These are phyloP conservation scores for Coregonus sp. DNA, from an alignment of 2,797 vertebrate genomes.

Conservation along the genomic window DNA sequence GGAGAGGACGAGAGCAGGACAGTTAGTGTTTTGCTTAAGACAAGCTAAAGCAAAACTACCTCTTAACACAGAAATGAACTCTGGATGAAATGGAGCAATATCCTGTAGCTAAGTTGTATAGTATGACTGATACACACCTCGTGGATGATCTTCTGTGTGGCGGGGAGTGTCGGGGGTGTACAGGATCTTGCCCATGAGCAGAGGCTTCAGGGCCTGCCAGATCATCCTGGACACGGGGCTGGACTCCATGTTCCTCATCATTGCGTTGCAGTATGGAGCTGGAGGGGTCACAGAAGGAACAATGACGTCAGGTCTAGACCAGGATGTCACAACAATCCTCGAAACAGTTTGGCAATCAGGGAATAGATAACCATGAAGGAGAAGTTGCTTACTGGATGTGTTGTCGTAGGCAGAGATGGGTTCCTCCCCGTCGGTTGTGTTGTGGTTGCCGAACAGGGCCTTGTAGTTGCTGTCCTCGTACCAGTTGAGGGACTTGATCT, in stretches of 20 bases:
- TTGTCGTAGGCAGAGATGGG: slow-evolving; percentile 84
- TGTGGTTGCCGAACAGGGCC: slow-evolving; percentile 88
- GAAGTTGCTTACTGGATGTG: slow-evolving; percentile 83
- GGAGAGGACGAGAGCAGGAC: too few species aligned
- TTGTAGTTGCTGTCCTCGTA: slow-evolving; percentile 98
- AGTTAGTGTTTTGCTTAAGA: neutral
- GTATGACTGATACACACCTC: slow-evolving; percentile 76
- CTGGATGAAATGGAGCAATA: too few species aligned
- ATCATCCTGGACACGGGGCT: slow-evolving; percentile 94
- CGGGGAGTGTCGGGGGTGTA: slow-evolving; percentile 91
- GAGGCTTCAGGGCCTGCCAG: slow-evolving; percentile 92
- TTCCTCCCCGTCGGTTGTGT: slow-evolving; percentile 82
- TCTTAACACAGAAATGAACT: too few species aligned
- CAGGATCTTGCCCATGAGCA: slow-evolving; percentile 94
- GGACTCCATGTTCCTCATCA: slow-evolving; percentile 91
- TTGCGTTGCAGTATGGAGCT: slow-evolving; percentile 93
- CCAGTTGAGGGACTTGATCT: slow-evolving; percentile 98
- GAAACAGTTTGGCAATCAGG: too few species aligned
- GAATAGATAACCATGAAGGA: neutral
- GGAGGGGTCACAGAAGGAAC: neutral
- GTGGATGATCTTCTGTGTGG: slow-evolving; percentile 84
- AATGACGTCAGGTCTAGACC: neutral
- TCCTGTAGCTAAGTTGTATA: neutral
- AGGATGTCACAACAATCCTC: neutral
- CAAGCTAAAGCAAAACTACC: neutral